Base-by-base conservation (phyloP, 2,113 vertebrate genomes). In the Pygathrix nemaeus region DNA sequence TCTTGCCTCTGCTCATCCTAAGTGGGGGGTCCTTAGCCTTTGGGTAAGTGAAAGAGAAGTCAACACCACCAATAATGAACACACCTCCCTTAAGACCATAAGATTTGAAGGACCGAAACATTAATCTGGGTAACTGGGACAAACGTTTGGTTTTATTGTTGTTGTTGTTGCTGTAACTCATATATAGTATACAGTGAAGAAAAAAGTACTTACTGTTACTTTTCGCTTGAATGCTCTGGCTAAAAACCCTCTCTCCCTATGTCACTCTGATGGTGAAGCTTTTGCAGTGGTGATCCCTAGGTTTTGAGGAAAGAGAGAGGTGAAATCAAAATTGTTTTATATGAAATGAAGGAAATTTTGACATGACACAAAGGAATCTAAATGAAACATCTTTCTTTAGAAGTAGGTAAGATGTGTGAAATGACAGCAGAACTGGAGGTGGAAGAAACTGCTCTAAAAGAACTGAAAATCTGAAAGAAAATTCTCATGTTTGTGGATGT, bases 391-490 rank as follows among this genome's bases (percentile, higher is more conserved):
- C 75, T 93, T 95, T 76, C 79, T 66, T 89, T 81, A 82, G 66
- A 83, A 94, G 32, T n/a, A 83, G 89, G 88, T 84, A 59, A 79
- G 76, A 27, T 88, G n/a, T 76, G 50, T 83, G 40, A 12, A n/a
- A 73, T 87, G 81, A 59, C 85, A 93, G 66, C 30, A 83, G 57
- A 82, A 32, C 1, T 76, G 59, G 57, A 52, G 68, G 83, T 85
- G 72, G 48, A 40, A 85, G 59, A 86, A 90, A 75, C 17, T 25
- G 43, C 25, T 48, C 45, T 35, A 27, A 43, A 70, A 87, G 17
- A 50, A 79, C 55, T 48, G 68, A 90, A 89, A 94, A 83, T 87
- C 80, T n/a, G 55, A 76, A 88, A 88, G 80, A 92, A 96, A 95
- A 83, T 27, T 32, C 43, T 40, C n/a, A 8, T 75, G 66, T 94